Percentiles rank a stretch among this genome's conserved stretches.
These are phyloP conservation scores for Scotopteryx bipunctaria DNA, from an alignment of 2,888 invertebrate genomes.

Conservation along the genomic window DNA sequence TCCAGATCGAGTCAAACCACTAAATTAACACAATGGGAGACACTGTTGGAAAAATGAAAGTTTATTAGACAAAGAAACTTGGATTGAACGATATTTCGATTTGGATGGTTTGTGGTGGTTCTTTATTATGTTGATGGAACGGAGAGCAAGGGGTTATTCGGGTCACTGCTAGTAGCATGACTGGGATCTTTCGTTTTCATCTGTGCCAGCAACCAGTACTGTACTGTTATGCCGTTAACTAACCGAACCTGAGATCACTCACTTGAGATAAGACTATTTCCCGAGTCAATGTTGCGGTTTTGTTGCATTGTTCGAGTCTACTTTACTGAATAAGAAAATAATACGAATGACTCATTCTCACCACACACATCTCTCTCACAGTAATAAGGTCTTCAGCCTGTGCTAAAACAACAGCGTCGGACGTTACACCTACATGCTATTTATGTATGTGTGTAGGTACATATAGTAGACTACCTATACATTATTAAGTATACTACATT, in stretches of 20 bases:
- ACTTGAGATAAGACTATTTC: constrained; percentile 27
- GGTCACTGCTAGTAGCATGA: constrained; percentile 8
- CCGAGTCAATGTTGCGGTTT: constrained; percentile 9
- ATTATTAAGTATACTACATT: too few species aligned
- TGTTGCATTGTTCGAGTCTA: constrained; percentile 19
- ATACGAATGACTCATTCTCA: constrained; percentile 21
- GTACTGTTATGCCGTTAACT: constrained; percentile 31
- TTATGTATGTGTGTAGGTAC: constrained; percentile 2
- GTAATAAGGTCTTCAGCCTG: constrained; percentile 28
- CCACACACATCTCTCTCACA: constrained; percentile 7
- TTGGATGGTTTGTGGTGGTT: constrained; percentile 1
- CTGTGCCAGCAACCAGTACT: constrained; percentile 24
- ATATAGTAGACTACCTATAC: neutral
- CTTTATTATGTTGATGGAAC: neutral
- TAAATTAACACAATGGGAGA: constrained; percentile 8
- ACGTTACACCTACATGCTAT: constrained; percentile 23
- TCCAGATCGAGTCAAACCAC: constrained; percentile 23
- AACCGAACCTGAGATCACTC: constrained; percentile 25
- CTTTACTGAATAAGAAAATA: constrained; percentile 15
- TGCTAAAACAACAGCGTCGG: constrained; percentile 26
- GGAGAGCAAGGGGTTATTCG: constrained; percentile 15
- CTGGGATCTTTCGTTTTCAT: constrained; percentile 15
- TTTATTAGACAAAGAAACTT: constrained; percentile 41
- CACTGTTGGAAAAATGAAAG: constrained; percentile 43
- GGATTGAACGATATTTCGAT: neutral